A percentile compares a stretch with the other conserved stretches of the same genome.
phyloP scores from a whole-genome alignment of 2,113 vertebrate genomes.

The human (Homo sapiens) region DNA sequence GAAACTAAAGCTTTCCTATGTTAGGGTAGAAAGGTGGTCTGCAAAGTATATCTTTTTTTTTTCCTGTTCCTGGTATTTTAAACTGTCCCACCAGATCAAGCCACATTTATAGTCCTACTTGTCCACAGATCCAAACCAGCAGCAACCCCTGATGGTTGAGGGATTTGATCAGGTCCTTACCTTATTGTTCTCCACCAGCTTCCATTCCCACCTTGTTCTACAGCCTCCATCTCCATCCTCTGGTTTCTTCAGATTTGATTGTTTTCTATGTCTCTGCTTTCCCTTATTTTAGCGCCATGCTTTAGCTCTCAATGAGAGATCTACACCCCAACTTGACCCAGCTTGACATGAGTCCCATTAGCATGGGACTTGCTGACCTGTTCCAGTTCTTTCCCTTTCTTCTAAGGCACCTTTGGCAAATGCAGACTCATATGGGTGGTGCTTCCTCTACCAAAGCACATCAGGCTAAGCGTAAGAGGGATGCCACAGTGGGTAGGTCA shows the following conservation, averaged over 20 bases:
- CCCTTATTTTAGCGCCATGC: not conserved
- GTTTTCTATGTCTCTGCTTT: not conserved
- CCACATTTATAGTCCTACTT: not conserved
- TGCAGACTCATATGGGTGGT: not conserved
- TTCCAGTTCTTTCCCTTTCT: not conserved
- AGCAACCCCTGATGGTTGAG: not conserved
- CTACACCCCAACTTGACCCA: not conserved
- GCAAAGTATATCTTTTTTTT: not conserved
- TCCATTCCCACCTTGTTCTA: not conserved
- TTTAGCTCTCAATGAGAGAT: not conserved
- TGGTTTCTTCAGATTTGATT: not conserved
- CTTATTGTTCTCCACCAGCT: not conserved
- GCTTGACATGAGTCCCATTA: not conserved
- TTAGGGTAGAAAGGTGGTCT: not conserved
- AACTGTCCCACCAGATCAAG: not conserved
- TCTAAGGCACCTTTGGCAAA: not conserved
- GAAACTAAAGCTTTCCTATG: not conserved
- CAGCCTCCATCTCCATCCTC: not conserved
- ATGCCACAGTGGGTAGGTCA: no score
- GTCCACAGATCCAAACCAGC: not conserved
- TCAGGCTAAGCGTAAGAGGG: not conserved
- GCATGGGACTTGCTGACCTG: not conserved
- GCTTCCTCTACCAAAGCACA: not conserved
- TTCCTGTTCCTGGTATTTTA: not conserved
- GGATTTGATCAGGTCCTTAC: not conserved